A percentile compares a stretch with the other conserved stretches of the same genome.
Conservation (phyloP, 2,888 invertebrate genomes). For the Thecophora atra region DNA sequence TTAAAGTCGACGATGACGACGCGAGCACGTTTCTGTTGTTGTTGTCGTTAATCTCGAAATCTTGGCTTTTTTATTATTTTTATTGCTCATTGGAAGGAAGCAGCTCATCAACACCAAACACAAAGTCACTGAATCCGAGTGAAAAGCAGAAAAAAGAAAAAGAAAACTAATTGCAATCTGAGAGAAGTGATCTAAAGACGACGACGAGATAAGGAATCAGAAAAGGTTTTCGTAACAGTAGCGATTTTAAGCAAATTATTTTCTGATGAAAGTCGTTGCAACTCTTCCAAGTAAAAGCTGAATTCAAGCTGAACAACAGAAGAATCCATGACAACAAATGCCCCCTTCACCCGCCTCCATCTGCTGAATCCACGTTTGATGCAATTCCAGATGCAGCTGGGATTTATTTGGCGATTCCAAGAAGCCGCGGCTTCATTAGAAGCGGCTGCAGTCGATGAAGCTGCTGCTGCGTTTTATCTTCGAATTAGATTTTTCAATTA, state of each 20-base stretch:
- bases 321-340: too few species aligned
- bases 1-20: not conserved
- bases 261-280: not conserved
- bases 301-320: not conserved
- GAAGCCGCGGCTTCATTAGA: slow-evolving; percentile 32
- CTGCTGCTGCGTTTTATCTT: slow-evolving; percentile 28
- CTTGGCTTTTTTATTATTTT: not conserved
- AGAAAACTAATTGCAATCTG: not conserved
- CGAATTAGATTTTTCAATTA: slow-evolving; percentile 38
- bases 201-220: slow-evolving; percentile 21
- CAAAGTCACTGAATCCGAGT: not conserved
- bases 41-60: slow-evolving; percentile 16
- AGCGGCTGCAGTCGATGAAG: not conserved
- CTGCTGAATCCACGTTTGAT: slow-evolving; percentile 22
- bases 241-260: slow-evolving; percentile 12
- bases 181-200: not conserved
- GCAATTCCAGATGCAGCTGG: slow-evolving; percentile 22
- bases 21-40: slow-evolving; percentile 1
- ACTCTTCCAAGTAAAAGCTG: slow-evolving; percentile 24
- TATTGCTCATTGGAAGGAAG: not conserved
- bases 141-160: not conserved
- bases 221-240: slow-evolving; percentile 32
- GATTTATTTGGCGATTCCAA: slow-evolving; percentile 5
- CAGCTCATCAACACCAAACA: slow-evolving; percentile 13
- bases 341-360: too few species aligned